phyloP scores from a whole-genome alignment of 2,888 invertebrate genomes.

The Aleiodes leptofemur region DNA sequence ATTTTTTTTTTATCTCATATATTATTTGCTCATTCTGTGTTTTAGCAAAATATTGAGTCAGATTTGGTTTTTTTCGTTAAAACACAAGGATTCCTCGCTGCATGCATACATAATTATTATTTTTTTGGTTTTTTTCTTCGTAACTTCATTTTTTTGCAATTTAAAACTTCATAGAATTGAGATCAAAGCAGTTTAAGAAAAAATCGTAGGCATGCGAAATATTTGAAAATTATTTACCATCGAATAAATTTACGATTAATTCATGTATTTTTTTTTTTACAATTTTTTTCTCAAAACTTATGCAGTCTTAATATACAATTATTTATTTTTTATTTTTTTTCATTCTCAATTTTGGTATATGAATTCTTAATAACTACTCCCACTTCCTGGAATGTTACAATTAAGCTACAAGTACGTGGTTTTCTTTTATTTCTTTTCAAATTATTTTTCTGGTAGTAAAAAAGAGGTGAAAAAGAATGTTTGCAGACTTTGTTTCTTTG shows the following conservation, averaged over 20 bases:
- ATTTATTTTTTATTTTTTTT: not conserved
- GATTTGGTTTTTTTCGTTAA: slow-evolving; percentile 20
- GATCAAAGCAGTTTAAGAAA: slow-evolving; percentile 11
- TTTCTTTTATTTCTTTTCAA: not conserved
- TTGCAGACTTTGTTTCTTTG: not conserved
- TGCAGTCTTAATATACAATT: slow-evolving; percentile 32
- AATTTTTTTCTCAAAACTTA: not conserved
- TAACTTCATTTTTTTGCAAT: too few species aligned
- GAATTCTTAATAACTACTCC: slow-evolving; percentile 10
- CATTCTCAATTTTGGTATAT: slow-evolving; percentile 21
- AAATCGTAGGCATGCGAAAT: slow-evolving; percentile 7
- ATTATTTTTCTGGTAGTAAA: not conserved
- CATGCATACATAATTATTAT: slow-evolving; percentile 19
- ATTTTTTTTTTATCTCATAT: too few species aligned
- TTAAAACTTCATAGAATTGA: slow-evolving; percentile 8
- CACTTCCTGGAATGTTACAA: slow-evolving; percentile 8
- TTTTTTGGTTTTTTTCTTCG: not conserved
- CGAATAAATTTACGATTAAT: slow-evolving; percentile 9
- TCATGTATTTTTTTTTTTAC: slow-evolving; percentile 6
- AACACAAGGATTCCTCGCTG: slow-evolving; percentile 24
- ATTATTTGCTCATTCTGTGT: slow-evolving; percentile 11
- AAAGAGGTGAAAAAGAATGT: not conserved
- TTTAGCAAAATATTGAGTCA: slow-evolving; percentile 1
- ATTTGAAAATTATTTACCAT: slow-evolving; percentile 15
- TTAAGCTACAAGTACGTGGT: slow-evolving; percentile 27